Conservation (phyloP, 2,888 invertebrate genomes). For the Agrochola litura region DNA sequence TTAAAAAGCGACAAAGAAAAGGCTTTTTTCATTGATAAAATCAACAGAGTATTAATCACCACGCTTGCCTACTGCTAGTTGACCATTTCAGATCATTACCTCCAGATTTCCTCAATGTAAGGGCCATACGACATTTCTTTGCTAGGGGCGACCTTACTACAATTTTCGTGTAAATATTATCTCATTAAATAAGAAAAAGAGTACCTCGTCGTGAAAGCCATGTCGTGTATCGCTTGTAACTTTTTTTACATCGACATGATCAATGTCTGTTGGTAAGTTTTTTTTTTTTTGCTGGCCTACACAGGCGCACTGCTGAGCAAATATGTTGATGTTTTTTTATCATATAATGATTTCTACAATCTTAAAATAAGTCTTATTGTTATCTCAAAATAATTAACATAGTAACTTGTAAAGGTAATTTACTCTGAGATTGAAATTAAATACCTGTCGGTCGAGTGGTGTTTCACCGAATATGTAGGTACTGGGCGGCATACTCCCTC, state of each 20-base stretch:
- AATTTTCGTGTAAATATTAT: slow-evolving; percentile 4
- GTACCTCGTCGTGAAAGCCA: not conserved
- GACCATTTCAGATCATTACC: slow-evolving; percentile 27
- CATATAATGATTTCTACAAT: not conserved
- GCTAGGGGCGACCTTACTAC: not conserved
- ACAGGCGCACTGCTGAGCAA: too few species aligned
- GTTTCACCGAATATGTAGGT: slow-evolving; percentile 2
- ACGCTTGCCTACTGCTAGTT: not conserved
- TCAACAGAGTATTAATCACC: not conserved
- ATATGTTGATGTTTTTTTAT: not conserved
- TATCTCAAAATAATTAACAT: not conserved
- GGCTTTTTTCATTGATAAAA: not conserved
- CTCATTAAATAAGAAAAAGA: not conserved
- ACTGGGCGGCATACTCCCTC: slow-evolving; percentile 2
- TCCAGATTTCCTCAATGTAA: slow-evolving; percentile 13
- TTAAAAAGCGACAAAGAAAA: not conserved
- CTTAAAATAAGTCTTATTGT: not conserved
- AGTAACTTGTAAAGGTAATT: slow-evolving; percentile 10
- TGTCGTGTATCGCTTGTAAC: not conserved
- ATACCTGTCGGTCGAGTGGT: slow-evolving; percentile 1
- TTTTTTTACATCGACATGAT: not conserved
- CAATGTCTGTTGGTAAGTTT: not conserved
- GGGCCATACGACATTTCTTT: not conserved
- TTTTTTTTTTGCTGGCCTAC: too few species aligned
- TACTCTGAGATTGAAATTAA: slow-evolving; percentile 15